Evolutionary conservation across 2,113 vertebrate genomes (phyloP).

Genomic region (Pandion haliaetus): DNA sequence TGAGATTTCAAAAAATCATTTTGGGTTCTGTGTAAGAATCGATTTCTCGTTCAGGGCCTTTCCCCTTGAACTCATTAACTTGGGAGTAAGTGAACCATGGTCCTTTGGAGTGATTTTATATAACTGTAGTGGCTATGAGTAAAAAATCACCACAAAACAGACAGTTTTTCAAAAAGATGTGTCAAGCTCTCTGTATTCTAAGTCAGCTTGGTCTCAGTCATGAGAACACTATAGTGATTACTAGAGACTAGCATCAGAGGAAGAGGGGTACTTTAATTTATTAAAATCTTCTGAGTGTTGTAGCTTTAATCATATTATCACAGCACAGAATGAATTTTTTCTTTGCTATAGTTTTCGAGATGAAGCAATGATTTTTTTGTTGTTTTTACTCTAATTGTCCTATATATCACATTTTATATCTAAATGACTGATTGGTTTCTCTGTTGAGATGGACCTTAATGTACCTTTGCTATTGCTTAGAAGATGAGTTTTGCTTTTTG

Average conservation of each 20-base stretch:
- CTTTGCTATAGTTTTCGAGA: neutral
- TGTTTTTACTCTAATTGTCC: neutral
- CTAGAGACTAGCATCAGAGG: neutral
- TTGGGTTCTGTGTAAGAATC: neutral
- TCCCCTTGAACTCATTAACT: neutral
- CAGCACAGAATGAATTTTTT: neutral
- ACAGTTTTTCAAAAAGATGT: neutral
- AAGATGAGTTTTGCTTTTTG: neutral
- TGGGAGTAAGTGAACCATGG: neutral
- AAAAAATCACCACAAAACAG: fast-evolving
- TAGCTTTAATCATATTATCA: neutral
- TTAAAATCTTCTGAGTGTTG: neutral
- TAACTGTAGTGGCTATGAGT: neutral
- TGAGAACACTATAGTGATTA: neutral
- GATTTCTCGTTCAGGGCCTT: neutral
- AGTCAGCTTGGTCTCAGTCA: neutral
- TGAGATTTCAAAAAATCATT: neutral
- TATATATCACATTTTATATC: neutral
- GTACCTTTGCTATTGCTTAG: neutral
- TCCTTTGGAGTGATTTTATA: neutral
- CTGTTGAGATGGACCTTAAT: neutral
- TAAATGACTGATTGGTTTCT: neutral
- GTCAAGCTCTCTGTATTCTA: neutral
- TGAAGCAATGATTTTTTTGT: neutral
- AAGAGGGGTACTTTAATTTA: neutral